Conservation (phyloP, 2,113 vertebrate genomes). For the Eidolon helvum region DNA sequence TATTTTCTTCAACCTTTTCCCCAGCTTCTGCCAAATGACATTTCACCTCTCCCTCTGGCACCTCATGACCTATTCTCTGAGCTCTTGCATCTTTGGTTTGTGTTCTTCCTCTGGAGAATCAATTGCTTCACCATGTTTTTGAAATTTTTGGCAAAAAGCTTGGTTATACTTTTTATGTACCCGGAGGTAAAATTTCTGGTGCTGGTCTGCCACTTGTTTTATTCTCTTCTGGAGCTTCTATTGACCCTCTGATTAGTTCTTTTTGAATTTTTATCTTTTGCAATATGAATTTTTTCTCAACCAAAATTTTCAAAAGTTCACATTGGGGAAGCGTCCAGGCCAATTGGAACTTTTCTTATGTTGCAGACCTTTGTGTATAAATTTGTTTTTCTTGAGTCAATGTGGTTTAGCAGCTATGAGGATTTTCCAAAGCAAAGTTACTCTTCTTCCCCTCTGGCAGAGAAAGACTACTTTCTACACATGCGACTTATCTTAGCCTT, state of each 20-base stretch:
- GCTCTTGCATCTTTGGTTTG: not conserved
- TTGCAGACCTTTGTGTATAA: not conserved
- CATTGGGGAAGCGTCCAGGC: not conserved
- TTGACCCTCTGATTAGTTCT: not conserved
- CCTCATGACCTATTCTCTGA: not conserved
- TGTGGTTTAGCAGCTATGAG: not conserved
- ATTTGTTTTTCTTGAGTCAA: slow-evolving; percentile 6
- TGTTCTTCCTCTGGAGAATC: not conserved
- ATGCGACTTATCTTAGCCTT: not conserved
- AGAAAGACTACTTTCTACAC: not conserved
- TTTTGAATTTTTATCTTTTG: slow-evolving; percentile 1
- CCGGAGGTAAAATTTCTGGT: not conserved
- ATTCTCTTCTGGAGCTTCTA: not conserved
- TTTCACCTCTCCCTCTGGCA: not conserved
- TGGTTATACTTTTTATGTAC: not conserved
- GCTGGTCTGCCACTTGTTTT: not conserved
- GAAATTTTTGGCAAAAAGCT: not conserved
- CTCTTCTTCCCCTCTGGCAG: not conserved
- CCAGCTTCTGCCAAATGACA: not conserved
- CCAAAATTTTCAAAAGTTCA: not conserved
- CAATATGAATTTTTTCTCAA: not conserved
- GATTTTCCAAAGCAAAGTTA: slow-evolving; percentile 18
- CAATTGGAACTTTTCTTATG: not conserved
- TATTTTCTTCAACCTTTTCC: not conserved
- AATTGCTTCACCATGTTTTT: not conserved